A percentile compares a stretch with the other conserved stretches of the same genome.
These are phyloP conservation scores for Montipora efflorescens DNA, from an alignment of 64 coral and sea anemone genomes.

Conservation along the genomic window DNA sequence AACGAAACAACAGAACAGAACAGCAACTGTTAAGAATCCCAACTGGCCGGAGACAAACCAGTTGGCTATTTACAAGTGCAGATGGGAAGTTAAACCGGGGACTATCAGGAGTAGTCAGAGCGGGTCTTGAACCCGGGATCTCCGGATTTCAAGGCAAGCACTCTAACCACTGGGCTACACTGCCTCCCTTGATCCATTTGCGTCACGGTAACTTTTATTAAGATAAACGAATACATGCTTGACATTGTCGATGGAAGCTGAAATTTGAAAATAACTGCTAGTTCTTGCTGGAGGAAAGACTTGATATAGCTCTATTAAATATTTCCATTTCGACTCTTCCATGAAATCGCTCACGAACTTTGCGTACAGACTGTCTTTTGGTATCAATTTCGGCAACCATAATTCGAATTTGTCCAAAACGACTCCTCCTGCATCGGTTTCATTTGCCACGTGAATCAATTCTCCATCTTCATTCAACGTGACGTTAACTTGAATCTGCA, in stretches of 20 bases:
- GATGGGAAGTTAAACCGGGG: too few relatives aligned
- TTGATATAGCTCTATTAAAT: neutral
- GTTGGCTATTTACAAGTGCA: too few relatives aligned
- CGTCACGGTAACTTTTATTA: neutral
- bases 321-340: neutral
- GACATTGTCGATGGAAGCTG: neutral
- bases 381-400: neutral
- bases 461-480: neutral
- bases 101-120: too few relatives aligned
- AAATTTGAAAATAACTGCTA: slow-evolving; percentile 6
- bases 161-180: too few relatives aligned
- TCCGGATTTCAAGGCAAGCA: too few relatives aligned
- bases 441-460: neutral
- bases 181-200: neutral
- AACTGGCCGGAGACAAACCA: too few relatives aligned
- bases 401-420: neutral
- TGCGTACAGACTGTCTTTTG: neutral
- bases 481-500: neutral
- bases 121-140: too few relatives aligned
- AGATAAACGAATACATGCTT: neutral
- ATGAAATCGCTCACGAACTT: neutral
- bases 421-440: neutral
- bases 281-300: neutral
- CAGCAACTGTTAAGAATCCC: too few relatives aligned
- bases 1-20: too few relatives aligned